Evolutionary conservation across 2,113 vertebrate species (phyloP).

Genomic region (human): GRCh38 chr7:24695501-24696000

Average conservation of each 20-base stretch:
- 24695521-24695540: too few species aligned
- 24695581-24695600: too few species aligned
- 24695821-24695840: not conserved
- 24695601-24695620: too few species aligned
- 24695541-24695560: too few species aligned
- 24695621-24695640: too few species aligned
- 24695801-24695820: not conserved
- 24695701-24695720: not conserved
- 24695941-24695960: not conserved
- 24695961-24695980: not conserved
- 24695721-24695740: not conserved
- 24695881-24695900: not conserved
- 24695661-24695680: not conserved
- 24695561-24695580: too few species aligned
- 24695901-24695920: not conserved
- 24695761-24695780: not conserved
- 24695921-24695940: not conserved
- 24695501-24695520: too few species aligned
- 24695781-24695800: not conserved
- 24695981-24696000: not conserved
- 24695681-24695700: not conserved
- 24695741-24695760: conserved; percentile 9
- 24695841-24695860: not conserved
- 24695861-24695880: not conserved
- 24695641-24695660: not conserved